Conservation (phyloP, 2,888 invertebrate genomes). For the Capitulum mitella region DNA sequence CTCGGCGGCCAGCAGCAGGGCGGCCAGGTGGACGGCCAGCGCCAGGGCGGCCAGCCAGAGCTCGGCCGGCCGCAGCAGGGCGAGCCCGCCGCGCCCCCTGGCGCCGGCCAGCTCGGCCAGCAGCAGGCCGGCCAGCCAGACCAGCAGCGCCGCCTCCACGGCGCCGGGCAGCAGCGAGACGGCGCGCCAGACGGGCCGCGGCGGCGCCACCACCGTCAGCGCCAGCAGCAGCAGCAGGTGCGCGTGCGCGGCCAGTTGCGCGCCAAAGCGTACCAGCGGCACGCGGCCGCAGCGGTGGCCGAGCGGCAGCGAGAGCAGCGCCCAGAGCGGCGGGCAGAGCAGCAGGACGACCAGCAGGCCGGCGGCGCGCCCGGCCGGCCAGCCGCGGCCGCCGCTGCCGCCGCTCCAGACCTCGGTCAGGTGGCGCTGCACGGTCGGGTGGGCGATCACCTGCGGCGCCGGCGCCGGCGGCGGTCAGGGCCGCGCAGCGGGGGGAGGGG, state of each 20-base stretch:
- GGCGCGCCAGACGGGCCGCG: conserved; percentile 74
- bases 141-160: not conserved
- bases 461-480: too few relatives aligned
- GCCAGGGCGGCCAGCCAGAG: conserved; percentile 55
- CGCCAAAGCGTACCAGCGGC: conserved; percentile 99
- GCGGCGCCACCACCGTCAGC: conserved; percentile 37
- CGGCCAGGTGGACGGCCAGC: conserved; percentile 78
- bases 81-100: too few relatives aligned
- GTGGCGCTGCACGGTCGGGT: conserved; percentile 94
- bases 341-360: too few relatives aligned
- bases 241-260: conserved; percentile 95
- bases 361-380: conserved; percentile 35
- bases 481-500: too few relatives aligned
- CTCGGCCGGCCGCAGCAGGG: not conserved
- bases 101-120: conserved; percentile 61
- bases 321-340: conserved; percentile 90
- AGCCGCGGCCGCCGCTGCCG: too few relatives aligned
- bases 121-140: conserved; percentile 35
- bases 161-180: conserved; percentile 40
- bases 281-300: conserved; percentile 95
- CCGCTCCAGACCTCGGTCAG: conserved; percentile 98
- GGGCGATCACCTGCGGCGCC: conserved; percentile 77
- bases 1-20: conserved; percentile 61
- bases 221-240: conserved; percentile 68
- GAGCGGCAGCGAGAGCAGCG: conserved; percentile 87